Conservation (phyloP, 2,888 invertebrate genomes). For the Cephus spinipes region DNA sequence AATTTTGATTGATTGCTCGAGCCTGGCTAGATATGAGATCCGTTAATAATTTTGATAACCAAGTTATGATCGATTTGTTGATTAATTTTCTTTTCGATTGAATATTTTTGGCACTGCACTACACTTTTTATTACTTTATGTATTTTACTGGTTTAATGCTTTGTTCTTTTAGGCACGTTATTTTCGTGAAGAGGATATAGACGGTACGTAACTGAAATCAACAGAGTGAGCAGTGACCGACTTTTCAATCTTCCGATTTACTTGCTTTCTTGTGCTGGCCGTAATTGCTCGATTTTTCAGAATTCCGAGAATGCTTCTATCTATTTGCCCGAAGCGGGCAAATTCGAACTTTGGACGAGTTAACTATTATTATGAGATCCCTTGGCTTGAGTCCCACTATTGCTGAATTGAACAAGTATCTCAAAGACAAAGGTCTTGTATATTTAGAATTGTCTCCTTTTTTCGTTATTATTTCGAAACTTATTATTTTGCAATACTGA, state of each 20-base stretch:
- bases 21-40: not conserved
- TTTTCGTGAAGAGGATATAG: constrained; percentile 95
- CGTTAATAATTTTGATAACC: not conserved
- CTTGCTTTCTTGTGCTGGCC: not conserved
- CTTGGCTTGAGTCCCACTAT: constrained; percentile 94
- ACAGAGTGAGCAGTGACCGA: constrained; percentile 6
- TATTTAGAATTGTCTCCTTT: not conserved
- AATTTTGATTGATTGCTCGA: not conserved
- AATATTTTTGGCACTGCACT: not conserved
- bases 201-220: constrained; percentile 75
- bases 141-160: not conserved
- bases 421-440: constrained; percentile 74
- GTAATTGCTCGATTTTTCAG: constrained; percentile 69
- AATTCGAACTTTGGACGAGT: constrained; percentile 88
- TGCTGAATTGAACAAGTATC: constrained; percentile 86
- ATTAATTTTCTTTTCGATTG: not conserved
- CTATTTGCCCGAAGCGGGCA: constrained; percentile 91
- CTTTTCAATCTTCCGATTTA: constrained; percentile 10
- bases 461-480: constrained; percentile 11
- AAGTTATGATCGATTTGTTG: not conserved
- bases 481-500: not conserved
- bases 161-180: constrained; percentile 80
- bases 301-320: constrained; percentile 97
- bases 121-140: not conserved
- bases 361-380: constrained; percentile 95